Percentiles rank a stretch among this genome's conserved stretches.
phyloP scores from a whole-genome alignment of 2,113 vertebrate species.

The Larimichthys polyactis region DNA sequence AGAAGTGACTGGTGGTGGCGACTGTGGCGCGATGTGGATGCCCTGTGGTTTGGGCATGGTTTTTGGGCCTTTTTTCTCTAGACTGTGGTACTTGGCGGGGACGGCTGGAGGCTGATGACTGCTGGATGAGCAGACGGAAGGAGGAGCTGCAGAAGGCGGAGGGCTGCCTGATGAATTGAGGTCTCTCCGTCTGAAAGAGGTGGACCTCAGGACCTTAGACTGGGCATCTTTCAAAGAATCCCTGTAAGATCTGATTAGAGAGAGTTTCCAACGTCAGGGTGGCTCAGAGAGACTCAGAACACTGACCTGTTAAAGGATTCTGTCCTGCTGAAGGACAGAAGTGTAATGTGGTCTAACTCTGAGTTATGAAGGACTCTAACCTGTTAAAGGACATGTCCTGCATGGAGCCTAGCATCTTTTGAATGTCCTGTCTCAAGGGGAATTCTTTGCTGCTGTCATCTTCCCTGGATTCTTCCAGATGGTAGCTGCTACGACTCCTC shows the following conservation, averaged over 20 bases:
- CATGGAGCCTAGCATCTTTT: conserved; percentile 71
- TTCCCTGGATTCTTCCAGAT: conserved; percentile 80
- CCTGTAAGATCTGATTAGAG: conserved; percentile 85
- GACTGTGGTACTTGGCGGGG: conserved; percentile 66
- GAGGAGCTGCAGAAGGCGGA: conserved; percentile 24
- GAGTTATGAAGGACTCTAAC: not conserved
- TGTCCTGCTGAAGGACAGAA: not conserved
- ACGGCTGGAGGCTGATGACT: conserved; percentile 73
- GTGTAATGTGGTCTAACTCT: too few relatives aligned
- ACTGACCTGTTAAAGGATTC: not conserved
- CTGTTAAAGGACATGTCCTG: conserved; percentile 85
- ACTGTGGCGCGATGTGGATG: conserved; percentile 14
- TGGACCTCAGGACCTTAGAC: conserved; percentile 90
- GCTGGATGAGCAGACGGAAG: conserved; percentile 28
- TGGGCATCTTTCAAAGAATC: conserved; percentile 93
- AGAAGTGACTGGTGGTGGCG: conserved; percentile 49
- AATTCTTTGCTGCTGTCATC: conserved; percentile 67
- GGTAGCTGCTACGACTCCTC: conserved; percentile 89
- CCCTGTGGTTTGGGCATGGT: conserved; percentile 77
- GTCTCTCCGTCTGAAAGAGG: conserved; percentile 90
- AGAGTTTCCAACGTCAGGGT: not conserved
- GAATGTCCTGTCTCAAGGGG: conserved; percentile 74
- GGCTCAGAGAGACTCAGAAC: not conserved
- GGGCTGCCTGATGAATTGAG: conserved; percentile 61
- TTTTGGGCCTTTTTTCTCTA: conserved; percentile 86